Evolutionary conservation across 2,113 vertebrate genomes (phyloP), one percentile per base, ranked within the genome.

Genomic region (Triplophysa dalaica): DNA sequence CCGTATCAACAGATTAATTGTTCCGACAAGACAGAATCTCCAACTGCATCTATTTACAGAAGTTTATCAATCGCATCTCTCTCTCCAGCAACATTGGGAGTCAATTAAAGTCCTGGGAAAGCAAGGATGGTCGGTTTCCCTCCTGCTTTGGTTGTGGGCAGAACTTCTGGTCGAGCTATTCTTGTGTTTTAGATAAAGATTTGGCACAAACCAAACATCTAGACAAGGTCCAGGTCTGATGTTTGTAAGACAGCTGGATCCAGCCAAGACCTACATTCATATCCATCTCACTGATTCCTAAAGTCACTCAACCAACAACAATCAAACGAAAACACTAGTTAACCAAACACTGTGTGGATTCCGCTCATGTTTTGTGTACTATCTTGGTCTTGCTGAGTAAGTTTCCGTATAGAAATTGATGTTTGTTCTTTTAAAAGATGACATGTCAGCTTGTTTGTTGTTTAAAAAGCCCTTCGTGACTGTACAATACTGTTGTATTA

Each of bases 331-430:
- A 69, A 26, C 64, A 73, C 1, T 29, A 52, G 14, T 26, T 17
- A 86, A 87, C 86, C 79, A 63, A 90, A 89, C 75, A 87, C 38
- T 22, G 58, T 29, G 54, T 63, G 61, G 43, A 64, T 8, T 12
- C 58, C 45, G 56, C 60, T 33, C 21, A 21, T 29, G 48, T 1
- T 24, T 52, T 70, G 7, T 69, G 21, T 19, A 10, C 26, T 29
- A 21, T 29, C 16, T n/a, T 33, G 50, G 17, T 56, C 19, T 61
- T 29, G 21, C 60, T 19, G 24, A 43, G 56, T 9, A 41, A 43
- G 19, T 19, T 22, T 38, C 19, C 33, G 1, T 38, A 38, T 38
- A 7, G 33, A 38, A 38, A 38, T 7, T 38, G 33, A 38, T 45
- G 8, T 45, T 45, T 0, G 11, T 45, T 11, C 43, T 11, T 45